Evolutionary conservation across 2,888 invertebrate species (phyloP).

Genomic region (Digitonthophagus gazella): DNA sequence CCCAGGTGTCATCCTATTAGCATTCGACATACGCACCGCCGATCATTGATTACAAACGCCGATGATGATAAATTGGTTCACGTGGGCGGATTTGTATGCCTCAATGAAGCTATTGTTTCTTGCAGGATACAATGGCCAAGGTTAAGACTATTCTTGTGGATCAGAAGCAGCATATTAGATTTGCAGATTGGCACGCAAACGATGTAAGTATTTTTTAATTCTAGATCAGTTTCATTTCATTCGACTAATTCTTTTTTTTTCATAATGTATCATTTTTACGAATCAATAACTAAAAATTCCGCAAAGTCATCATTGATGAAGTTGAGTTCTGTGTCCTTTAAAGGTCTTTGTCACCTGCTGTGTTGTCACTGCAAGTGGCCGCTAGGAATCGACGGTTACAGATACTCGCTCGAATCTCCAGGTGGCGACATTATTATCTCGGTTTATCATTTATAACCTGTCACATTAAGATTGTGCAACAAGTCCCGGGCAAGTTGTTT

Average conservation of each 20-base stretch:
- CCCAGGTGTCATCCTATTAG: slow-evolving; percentile 43
- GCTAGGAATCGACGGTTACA: not conserved
- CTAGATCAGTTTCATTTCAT: not conserved
- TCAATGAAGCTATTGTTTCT: slow-evolving; percentile 19
- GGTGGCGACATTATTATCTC: slow-evolving; percentile 33
- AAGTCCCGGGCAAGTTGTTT: slow-evolving; percentile 15
- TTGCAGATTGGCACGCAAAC: slow-evolving; percentile 88
- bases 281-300: too few relatives aligned
- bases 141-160: slow-evolving; percentile 80
- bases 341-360: not conserved
- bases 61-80: not conserved
- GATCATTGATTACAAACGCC: not conserved
- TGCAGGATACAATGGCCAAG: slow-evolving; percentile 82
- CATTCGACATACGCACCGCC: slow-evolving; percentile 16
- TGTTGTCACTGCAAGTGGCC: not conserved
- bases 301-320: slow-evolving; percentile 1
- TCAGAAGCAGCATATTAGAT: slow-evolving; percentile 90
- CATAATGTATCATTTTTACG: not conserved
- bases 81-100: not conserved
- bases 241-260: not conserved
- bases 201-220: slow-evolving; percentile 68
- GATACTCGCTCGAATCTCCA: slow-evolving; percentile 28
- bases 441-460: slow-evolving; percentile 33
- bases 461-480: slow-evolving; percentile 26
- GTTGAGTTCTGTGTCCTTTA: not conserved